phyloP scores from a whole-genome alignment of 2,113 vertebrate genomes.

The Tupaia chinensis region DNA sequence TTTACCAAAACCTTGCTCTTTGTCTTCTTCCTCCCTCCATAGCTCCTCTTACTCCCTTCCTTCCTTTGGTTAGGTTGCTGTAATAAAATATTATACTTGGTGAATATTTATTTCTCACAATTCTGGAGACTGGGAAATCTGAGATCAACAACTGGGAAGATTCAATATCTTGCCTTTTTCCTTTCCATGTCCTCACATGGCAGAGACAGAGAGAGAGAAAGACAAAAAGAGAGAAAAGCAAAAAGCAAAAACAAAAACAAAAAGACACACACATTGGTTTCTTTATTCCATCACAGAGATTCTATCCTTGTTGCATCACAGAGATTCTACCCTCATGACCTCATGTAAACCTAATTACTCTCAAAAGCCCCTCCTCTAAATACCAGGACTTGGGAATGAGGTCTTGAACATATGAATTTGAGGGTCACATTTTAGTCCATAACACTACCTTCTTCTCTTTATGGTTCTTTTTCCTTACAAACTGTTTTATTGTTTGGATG shows the following conservation, averaged over 20 bases:
- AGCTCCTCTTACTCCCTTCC: background rate
- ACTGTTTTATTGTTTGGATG: background rate
- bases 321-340: background rate
- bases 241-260: too few relatives aligned
- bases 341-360: background rate
- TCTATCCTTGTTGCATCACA: background rate
- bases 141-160: background rate
- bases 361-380: background rate
- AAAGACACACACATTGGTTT: background rate
- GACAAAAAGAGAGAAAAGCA: too few relatives aligned
- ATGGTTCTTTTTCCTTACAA: background rate
- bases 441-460: too few relatives aligned
- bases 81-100: background rate
- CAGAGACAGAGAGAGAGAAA: background rate
- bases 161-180: background rate
- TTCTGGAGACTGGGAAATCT: background rate
- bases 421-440: background rate
- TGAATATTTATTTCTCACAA: background rate
- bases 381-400: too few relatives aligned
- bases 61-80: background rate
- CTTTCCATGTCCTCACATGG: background rate
- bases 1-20: background rate
- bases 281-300: background rate
- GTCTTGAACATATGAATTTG: background rate
- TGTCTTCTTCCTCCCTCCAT: background rate